These are phyloP conservation scores for Cichlasoma orientale DNA, from an alignment of 2,797 vertebrate species.

Conservation along the genomic window DNA sequence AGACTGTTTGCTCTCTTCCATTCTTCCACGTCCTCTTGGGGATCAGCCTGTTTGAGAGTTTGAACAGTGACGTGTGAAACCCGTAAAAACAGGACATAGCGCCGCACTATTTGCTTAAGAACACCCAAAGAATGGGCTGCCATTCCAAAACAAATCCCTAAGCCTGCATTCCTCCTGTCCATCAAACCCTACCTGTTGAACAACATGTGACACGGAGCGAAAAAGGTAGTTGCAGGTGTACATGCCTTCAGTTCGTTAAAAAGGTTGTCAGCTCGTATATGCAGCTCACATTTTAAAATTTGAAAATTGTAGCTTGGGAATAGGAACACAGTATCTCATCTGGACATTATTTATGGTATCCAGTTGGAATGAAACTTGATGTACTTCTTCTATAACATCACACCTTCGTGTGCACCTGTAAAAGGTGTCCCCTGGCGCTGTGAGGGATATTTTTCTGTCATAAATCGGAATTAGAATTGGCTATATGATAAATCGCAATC, in stretches of 20 bases:
- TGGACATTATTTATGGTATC: neutral
- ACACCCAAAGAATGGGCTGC: constrained; percentile 71
- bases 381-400: neutral
- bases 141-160: constrained; percentile 72
- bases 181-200: constrained; percentile 70
- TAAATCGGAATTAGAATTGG: too few relatives aligned
- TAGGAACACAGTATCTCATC: neutral
- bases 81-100: constrained; percentile 79
- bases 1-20: constrained; percentile 69
- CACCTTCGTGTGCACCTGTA: neutral
- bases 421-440: too few relatives aligned
- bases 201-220: constrained; percentile 56
- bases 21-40: constrained; percentile 62
- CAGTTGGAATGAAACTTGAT: neutral
- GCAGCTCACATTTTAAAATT: constrained; percentile 12
- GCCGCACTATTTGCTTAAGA: constrained; percentile 73
- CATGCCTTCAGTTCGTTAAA: constrained; percentile 55
- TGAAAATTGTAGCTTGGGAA: neutral
- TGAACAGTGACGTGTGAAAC: constrained; percentile 80
- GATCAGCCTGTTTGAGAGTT: constrained; percentile 74
- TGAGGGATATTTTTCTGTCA: too few relatives aligned
- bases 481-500: neutral
- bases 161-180: constrained; percentile 72
- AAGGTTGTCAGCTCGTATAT: constrained; percentile 22
- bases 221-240: constrained; percentile 52